These are phyloP conservation scores for Mastomys coucha DNA, from an alignment of 2,113 vertebrate species.

Conservation along the genomic window DNA sequence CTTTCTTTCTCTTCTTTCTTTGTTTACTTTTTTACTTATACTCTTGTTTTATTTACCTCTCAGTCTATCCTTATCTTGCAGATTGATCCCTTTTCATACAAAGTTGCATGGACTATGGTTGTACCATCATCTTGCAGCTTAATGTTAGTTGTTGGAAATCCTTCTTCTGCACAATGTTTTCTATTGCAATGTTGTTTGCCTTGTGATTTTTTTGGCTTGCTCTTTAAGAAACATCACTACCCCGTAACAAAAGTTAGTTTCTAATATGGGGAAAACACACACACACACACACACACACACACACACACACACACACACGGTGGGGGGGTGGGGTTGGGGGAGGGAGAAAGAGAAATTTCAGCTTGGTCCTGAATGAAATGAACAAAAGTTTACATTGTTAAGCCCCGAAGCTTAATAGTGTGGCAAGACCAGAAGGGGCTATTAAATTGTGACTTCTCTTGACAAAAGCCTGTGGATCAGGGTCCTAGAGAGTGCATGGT, in stretches of 20 bases:
- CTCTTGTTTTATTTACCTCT: background rate
- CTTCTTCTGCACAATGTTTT: background rate
- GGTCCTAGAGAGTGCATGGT: background rate
- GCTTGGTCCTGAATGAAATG: background rate
- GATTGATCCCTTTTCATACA: background rate
- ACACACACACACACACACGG: background rate
- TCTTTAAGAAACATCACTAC: constrained; percentile 27
- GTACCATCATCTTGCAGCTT: background rate
- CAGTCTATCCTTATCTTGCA: background rate
- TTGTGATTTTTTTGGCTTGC: background rate
- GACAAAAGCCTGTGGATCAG: no score
- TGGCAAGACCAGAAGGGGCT: background rate
- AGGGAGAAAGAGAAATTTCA: background rate
- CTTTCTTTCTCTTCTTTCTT: no score
- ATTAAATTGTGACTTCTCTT: background rate
- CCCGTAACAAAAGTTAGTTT: background rate
- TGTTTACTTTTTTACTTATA: no score
- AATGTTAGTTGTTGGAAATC: background rate
- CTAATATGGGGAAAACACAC: background rate
- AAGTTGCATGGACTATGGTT: background rate
- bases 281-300: no score
- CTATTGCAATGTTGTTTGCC: background rate
- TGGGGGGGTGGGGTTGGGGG: no score
- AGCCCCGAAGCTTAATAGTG: background rate
- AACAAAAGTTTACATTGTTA: background rate